Evolutionary conservation across 2,888 invertebrate species (phyloP).

Genomic region (Iselma pallidipennis): DNA sequence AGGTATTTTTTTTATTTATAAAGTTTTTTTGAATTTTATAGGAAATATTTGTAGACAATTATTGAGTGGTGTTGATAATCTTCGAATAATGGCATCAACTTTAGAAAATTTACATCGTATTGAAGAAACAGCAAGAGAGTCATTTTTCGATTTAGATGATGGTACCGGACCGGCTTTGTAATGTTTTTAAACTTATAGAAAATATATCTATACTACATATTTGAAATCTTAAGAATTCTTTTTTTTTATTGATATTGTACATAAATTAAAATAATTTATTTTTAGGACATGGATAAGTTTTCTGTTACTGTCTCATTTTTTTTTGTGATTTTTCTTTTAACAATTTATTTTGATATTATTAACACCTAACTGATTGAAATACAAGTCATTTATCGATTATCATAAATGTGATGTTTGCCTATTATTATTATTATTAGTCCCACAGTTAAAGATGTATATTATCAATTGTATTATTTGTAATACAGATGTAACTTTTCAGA

Average conservation of each 20-base stretch:
- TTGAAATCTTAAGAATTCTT: conserved; percentile 19
- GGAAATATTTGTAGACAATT: conserved; percentile 69
- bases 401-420: conserved; percentile 9
- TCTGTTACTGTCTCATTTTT: conserved; percentile 20
- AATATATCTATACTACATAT: conserved; percentile 18
- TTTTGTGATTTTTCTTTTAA: conserved; percentile 41
- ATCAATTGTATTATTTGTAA: conserved; percentile 16
- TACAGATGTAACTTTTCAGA: neutral
- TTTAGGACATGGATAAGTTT: conserved; percentile 36
- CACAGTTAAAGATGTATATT: neutral
- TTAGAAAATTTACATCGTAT: conserved; percentile 64
- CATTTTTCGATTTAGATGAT: conserved; percentile 58
- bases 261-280: conserved; percentile 35
- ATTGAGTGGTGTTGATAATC: conserved; percentile 68
- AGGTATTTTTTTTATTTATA: too few relatives aligned
- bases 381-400: conserved; percentile 12
- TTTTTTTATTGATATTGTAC: conserved; percentile 28
- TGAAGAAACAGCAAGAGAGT: conserved; percentile 59
- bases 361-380: conserved; percentile 20
- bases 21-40: too few relatives aligned
- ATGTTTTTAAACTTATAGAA: conserved; percentile 21
- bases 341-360: conserved; percentile 23
- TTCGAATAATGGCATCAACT: conserved; percentile 66
- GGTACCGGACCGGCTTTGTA: conserved; percentile 59
- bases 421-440: conserved; percentile 4